Evolutionary conservation across 2,797 vertebrate species (phyloP), one percentile per base, ranked within the genome.

Genomic region (Eulemur rubriventer): DNA sequence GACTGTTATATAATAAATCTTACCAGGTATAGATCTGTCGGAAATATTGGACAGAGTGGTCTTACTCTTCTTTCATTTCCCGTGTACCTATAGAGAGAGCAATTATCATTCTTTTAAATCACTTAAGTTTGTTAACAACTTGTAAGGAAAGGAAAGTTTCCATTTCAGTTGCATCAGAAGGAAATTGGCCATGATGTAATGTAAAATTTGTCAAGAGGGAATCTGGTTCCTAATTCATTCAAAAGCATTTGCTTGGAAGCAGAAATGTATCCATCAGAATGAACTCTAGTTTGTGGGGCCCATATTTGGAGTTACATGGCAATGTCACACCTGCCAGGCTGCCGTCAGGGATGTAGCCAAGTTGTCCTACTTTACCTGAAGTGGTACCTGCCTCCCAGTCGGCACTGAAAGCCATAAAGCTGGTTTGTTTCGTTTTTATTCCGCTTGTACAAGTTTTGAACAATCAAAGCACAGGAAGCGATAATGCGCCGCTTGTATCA

Each of bases 381-480:
- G 35, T 73, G 57, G 33, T 83, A 50, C 81, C n/a, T 79, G 87
- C 89, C 98, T 97, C 96, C 94, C 92, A 92, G n/a, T n/a, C 46
- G 92, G 17, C 52, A 65, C 38, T 43, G 90, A 33, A 87, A 79
- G 91, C 89, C 9, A 12, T 81, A 95, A 93, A 61, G 41, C 43
- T 35, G 22, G 46, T 48, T 96, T 93, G 3, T 41, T 97, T 97
- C 4, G 33, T 97, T 98, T 96, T 97, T 52, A 79, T 97, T 91
- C 81, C 35, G 7, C 57, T 96, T 87, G 78, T 95, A 94, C 75
- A 98, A 94, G 82, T 84, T 97, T 98, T 91, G 43, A 96, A 76
- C 72, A 85, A 88, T 65, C 86, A 43, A 67, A 67, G 82, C 67
- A 8, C 0, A 12, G 43, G 94, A 43, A 72, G 14, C 90, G 57